Percentiles rank a stretch among this genome's conserved stretches.
These are phyloP conservation scores for Odontocerum albicorne DNA, from an alignment of 2,888 invertebrate genomes.

Conservation along the genomic window DNA sequence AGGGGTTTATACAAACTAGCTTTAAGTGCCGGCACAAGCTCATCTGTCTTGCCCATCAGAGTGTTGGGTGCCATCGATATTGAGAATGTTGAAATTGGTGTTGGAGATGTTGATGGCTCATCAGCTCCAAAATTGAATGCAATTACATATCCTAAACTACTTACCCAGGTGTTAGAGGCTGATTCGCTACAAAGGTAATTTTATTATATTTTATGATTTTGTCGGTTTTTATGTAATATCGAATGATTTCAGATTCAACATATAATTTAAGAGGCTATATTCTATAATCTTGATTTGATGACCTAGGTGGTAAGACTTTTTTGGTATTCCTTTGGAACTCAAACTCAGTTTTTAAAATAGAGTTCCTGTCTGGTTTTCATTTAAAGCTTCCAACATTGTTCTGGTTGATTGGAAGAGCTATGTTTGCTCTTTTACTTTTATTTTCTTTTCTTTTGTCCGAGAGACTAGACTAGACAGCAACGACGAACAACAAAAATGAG, in stretches of 20 bases:
- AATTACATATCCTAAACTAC: slow-evolving; percentile 71
- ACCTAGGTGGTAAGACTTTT: too few species aligned
- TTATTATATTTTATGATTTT: not conserved
- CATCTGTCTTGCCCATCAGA: slow-evolving; percentile 64
- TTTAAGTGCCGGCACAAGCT: slow-evolving; percentile 68
- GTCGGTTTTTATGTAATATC: not conserved
- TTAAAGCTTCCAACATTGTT: too few species aligned
- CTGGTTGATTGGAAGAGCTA: too few species aligned
- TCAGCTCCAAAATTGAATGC: slow-evolving; percentile 77
- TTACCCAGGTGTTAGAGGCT: slow-evolving; percentile 71
- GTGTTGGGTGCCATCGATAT: slow-evolving; percentile 78
- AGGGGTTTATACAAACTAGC: slow-evolving; percentile 85
- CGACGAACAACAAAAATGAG: too few species aligned
- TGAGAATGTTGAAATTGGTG: slow-evolving; percentile 79
- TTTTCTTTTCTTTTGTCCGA: too few species aligned
- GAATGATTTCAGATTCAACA: not conserved
- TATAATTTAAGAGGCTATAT: not conserved
- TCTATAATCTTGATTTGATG: not conserved
- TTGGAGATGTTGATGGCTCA: slow-evolving; percentile 88
- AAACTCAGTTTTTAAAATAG: too few species aligned
- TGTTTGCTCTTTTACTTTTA: too few species aligned
- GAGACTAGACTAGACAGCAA: too few species aligned
- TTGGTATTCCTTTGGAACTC: too few species aligned
- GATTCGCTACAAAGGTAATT: slow-evolving; percentile 82
- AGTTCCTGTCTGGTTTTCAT: too few species aligned